A percentile compares a stretch with the other conserved stretches of the same genome.
phyloP scores from a whole-genome alignment of 92 coral and sea anemone genomes.

The Montipora capitata region DNA sequence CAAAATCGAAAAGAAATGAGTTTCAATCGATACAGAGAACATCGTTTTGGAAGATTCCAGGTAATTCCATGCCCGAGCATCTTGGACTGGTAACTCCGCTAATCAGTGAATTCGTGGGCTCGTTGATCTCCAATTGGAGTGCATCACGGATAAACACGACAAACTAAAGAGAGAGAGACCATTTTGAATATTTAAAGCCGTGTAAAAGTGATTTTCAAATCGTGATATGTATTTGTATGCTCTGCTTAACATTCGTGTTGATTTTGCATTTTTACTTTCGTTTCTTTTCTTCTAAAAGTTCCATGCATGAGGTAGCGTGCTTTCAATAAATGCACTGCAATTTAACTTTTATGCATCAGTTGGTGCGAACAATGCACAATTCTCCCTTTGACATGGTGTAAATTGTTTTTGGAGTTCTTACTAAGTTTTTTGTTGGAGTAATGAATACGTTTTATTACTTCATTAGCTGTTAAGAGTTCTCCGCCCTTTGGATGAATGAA shows the following conservation, averaged over 20 bases:
- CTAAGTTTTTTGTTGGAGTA: constrained; percentile 1
- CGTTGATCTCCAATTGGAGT: not conserved
- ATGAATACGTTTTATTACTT: constrained; percentile 16
- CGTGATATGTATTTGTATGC: not conserved
- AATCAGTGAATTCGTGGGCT: not conserved
- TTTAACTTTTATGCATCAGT: not conserved
- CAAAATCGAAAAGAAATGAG: too few species aligned
- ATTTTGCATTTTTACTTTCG: not conserved
- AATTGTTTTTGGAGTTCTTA: not conserved
- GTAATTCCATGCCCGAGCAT: not conserved
- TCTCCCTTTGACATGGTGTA: not conserved
- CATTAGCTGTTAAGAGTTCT: constrained; percentile 17
- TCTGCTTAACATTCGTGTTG: not conserved
- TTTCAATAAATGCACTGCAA: not conserved
- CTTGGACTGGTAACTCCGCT: not conserved
- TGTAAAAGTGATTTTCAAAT: not conserved
- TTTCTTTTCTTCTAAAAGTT: not conserved
- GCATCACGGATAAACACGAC: not conserved
- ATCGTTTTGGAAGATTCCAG: too few species aligned
- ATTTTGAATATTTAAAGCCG: not conserved
- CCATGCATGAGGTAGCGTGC: not conserved
- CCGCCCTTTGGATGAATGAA: constrained; percentile 28
- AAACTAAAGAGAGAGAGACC: not conserved
- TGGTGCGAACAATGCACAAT: not conserved
- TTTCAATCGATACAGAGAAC: too few species aligned